Evolutionary conservation across 1,140 invertebrate species (phyloP), one percentile per base, ranked within the genome.

Genomic region (Drosophila funebris): DNA sequence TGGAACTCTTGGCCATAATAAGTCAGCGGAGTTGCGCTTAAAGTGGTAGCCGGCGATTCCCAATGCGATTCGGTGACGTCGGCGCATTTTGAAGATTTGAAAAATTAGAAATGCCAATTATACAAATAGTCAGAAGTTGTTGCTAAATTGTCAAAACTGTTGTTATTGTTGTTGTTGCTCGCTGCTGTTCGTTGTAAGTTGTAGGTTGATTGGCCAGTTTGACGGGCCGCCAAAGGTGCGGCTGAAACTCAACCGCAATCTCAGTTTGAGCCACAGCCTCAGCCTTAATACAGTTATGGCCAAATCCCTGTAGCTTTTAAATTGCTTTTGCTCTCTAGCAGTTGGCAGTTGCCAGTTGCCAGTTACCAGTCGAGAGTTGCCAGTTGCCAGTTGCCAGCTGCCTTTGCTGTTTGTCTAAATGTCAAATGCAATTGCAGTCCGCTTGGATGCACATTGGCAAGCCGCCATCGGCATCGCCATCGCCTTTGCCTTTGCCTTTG

Each of bases 101-200:
- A 64, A 87, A 83, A 89, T 89, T 88, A 89, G 83, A 88, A 76
- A 79, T 88, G 83, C 83, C 83, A 83, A 88, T 88, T 88, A 89
- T 79, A 89, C 79, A 88, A 88, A 88, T 88, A 82, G 73, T 77
- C 74, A 76, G 74, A 73, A 68, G 73, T 73, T 75, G 82, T 50
- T 72, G 83, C 71, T 82, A 88, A 82, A 88, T 88, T 87, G 83
- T 87, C 78, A 87, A 88, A 88, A 87, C 78, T 70, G 74, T 39
- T 18, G 44, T 24, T 39, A n/a, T 18, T 50, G 43, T 48, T 36
- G 29, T n/a, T 20, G 73, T 41, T 80, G 69, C n/a, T 14, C 20
- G 50, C 16, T 66, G 29, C 29, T 36, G 37, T 8, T 44, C 7
- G 13, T 22, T 52, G 52, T 11, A 54, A 52, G 22, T 60, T 36